Base-by-base conservation (phyloP, 2,888 invertebrate genomes). In the Oligia fasciuncula region DNA sequence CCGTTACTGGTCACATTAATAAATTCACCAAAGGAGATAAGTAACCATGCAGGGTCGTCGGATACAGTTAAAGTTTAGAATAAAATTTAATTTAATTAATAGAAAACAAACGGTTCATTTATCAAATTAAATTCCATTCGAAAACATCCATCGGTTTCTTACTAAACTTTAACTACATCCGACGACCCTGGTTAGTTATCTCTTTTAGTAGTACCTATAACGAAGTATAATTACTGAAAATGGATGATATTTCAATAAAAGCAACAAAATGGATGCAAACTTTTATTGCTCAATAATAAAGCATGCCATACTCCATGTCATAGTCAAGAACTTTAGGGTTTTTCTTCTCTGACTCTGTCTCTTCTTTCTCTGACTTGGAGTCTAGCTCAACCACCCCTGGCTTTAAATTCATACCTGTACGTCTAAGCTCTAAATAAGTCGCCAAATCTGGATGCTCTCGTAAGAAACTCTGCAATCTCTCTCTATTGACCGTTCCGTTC, bases 271-370 rank as follows among this genome's bases (percentile, higher is more conserved):
- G 11, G 6, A 11, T 6, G 14, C 17, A 72, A 40, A 51, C 4
- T 60, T 91, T 91, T 91, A 91, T 89, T 91, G 5, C n/a, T 93
- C 88, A 95, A 83, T 93, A 93, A 90, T 96, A 95, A 68, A 95
- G 86, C 75, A 92, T 88, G 1, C 95, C 96, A 77, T 95, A 95
- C 79, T 96, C 96, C 9, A 95, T 84, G 75, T 96, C 96, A 69
- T 95, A 95, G 23, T 95, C 94, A 4, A 63, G 65, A 68, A 66
- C 17, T 29, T 43, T 67, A 11, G 17, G 69, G 0, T 57, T 51
- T 40, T 29, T 13, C 14, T 77, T 68, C 57, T 63, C 49, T 29
- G 51, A 40, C 0, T 40, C 19, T 40, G 11, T 1, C 40, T n/a
- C 35, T 35, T 35, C 57, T 11, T 23, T 40, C 35, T 65, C 51